Evolutionary conservation across 2,113 vertebrate species (phyloP), one percentile per base, ranked within the genome.

Genomic region (Salvelinus fontinalis): DNA sequence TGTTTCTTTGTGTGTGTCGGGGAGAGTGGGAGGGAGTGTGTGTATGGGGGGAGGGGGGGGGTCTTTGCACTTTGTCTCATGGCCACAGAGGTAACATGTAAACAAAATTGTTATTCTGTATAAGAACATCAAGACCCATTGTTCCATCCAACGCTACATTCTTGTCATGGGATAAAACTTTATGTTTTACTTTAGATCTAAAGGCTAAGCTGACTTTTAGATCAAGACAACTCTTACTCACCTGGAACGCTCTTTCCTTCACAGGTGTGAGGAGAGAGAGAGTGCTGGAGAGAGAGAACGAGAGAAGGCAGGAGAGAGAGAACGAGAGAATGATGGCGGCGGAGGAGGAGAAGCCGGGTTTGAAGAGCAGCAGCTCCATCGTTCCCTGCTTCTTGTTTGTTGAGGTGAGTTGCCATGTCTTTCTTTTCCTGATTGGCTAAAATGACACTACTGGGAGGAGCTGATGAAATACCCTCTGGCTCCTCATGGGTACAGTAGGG

Each of bases 341-440:
- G 2, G 93, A 93, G 83, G 92, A 93, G 84, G 93, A 92, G 76
- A 95, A 95, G 86, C 90, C 93, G 0, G 91, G 91, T 3, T 88
- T 96, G 80, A 96, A 96, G 86, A 95, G 91, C 87, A 97, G 96
- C 79, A 92, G 92, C 87, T 95, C 95, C 83, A 96, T 97, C 68
- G 89, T 97, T 11, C 96, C 96, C 75, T 97, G 96, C 87, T 97
- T 97, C 83, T 88, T 97, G 75, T 96, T 95, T 71, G 95, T 97
- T 84, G 96, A 97, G 96, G 96, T 97, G 91, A 93, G 93, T 73
- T 48, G 5, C 8, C 39, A 0, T 3, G 7, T 71, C 26, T 34
- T 3, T 4, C 24, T 27, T 51, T n/a, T 5, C 39, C 77, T 64
- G 39, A 26, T 29, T 64, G 27, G 44, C 12, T 39, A 44, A 39